Base-by-base conservation (phyloP, 2,797 vertebrate species). In the Apodemus agrarius region DNA sequence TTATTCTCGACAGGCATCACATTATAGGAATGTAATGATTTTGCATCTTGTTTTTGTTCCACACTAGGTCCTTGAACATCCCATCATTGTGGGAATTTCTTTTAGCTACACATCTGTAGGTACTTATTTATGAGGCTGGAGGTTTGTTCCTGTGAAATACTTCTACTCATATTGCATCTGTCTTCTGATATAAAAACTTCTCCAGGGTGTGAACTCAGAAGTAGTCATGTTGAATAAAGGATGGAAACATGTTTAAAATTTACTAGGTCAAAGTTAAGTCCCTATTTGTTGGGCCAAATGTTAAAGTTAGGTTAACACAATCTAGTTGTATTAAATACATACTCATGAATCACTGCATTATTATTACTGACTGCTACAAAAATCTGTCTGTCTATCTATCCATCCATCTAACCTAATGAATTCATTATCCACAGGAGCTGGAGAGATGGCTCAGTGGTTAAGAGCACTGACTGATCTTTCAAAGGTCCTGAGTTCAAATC, bases 301-400 rank as follows among this genome's bases (percentile, higher is more conserved):
- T 57, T 89, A 89, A 43, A 89, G 54, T 69, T 88, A 57, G 31
- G 57, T 89, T 83, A 84, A 76, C 13, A 83, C 40, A 83, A 61
- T 89, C 34, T 17, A 89, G 40, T 76, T 93, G 59, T 14, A 72
- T 94, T 93, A 93, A 81, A 72, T 24, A 65, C 34, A 91, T 29
- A 43, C 46, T 65, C 4, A 59, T 78, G 17, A 21, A 6, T 80
- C 59, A 65, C 63, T 49, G 63, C 13, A n/a, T 49, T 67, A n/a
- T 13, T 65, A 67, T 49, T 3, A 22, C 83, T 72, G 59, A 88
- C 16, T 59, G n/a, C 43, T 59, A 63, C 10, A 74, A 78, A 21
- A 9, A 9, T 90, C 52, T 46, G 24, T 54, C 34, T 76, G 24
- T 61, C 26, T 84, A 26, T 63, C 37, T 34, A 34, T 2, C 40